Conservation (phyloP, 2,888 invertebrate genomes). For the Lepidocyrtinus sp. region DNA sequence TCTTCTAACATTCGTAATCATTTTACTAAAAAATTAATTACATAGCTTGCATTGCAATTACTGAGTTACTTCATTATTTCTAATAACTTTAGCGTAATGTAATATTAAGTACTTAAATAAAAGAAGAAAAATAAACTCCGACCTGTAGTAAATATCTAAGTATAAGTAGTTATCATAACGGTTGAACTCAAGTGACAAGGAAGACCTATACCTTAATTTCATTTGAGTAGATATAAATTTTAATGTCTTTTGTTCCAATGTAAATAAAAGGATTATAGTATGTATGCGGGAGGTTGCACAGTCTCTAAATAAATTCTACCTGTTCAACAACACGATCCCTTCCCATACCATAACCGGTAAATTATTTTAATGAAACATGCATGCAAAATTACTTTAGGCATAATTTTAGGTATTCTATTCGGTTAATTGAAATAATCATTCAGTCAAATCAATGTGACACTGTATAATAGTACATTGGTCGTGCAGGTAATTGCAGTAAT, state of each 20-base stretch:
- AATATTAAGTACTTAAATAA: no score
- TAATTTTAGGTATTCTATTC: not conserved
- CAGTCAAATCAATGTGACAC: not conserved
- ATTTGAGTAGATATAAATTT: no score
- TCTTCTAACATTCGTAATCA: no score
- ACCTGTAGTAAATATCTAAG: no score
- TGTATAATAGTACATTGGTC: not conserved
- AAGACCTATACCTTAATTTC: not conserved
- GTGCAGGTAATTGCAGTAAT: not conserved
- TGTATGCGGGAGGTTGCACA: not conserved
- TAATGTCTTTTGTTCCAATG: not conserved
- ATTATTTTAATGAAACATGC: not conserved
- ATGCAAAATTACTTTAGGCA: not conserved
- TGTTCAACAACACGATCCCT: not conserved
- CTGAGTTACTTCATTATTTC: no score
- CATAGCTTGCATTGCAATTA: no score
- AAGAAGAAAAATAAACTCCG: no score
- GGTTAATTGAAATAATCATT: not conserved
- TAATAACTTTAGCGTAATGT: no score
- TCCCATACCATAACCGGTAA: not conserved
- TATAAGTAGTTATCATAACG: not conserved
- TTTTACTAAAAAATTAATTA: no score
- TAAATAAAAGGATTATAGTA: not conserved
- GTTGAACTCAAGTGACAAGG: not conserved
- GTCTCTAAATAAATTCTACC: not conserved